phyloP scores from a whole-genome alignment of 1,140 invertebrate species.

The Andricus grossulariae region DNA sequence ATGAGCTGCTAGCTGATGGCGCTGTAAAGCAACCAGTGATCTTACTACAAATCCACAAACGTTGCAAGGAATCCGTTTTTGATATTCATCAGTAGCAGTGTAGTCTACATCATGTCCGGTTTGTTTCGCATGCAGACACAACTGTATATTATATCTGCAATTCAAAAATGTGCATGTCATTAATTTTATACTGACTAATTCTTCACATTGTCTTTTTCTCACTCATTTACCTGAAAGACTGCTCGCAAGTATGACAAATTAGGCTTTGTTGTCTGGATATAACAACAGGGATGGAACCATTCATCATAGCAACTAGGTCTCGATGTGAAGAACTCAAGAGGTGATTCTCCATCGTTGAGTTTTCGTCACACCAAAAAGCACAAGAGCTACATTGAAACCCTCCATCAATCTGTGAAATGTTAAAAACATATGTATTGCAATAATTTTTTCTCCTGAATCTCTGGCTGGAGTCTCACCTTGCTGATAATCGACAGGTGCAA shows the following conservation, averaged over 20 bases:
- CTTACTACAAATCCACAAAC: constrained; percentile 78
- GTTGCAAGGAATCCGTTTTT: constrained; percentile 79
- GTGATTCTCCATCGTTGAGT: constrained; percentile 82
- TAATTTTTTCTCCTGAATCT: too few relatives aligned
- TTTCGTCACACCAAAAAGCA: constrained; percentile 82
- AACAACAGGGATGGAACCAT: constrained; percentile 87
- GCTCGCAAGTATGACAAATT: constrained; percentile 79
- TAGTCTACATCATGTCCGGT: constrained; percentile 74
- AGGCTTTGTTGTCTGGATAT: constrained; percentile 81
- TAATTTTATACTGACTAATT: too few relatives aligned
- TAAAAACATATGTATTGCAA: too few relatives aligned
- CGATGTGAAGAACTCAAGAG: constrained; percentile 81
- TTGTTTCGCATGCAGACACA: constrained; percentile 79
- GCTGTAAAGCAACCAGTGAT: constrained; percentile 80
- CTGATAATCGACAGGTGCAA: constrained; percentile 77
- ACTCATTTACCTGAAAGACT: constrained; percentile 76
- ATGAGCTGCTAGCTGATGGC: constrained; percentile 75
- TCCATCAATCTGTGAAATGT: constrained; percentile 70
- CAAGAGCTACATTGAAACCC: constrained; percentile 86
- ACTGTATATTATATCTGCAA: constrained; percentile 80
- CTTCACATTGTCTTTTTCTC: too few relatives aligned
- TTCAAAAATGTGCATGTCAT: background rate
- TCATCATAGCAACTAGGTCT: constrained; percentile 84
- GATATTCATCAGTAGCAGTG: constrained; percentile 81
- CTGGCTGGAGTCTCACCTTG: constrained; percentile 59